Conservation (phyloP, 92 coral and sea anemone species). For the Bergia sp. region DNA sequence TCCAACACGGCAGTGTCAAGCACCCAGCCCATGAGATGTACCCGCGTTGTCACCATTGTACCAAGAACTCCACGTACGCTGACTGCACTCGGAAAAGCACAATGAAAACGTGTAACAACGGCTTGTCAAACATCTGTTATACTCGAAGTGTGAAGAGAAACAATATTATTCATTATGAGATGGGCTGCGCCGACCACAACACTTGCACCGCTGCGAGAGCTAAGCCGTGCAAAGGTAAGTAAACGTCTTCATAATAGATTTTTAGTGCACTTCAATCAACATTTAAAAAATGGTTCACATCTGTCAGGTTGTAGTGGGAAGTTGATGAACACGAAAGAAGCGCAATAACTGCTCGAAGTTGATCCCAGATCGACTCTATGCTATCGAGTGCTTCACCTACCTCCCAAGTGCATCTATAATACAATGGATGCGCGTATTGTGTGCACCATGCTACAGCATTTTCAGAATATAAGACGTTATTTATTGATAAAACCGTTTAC, state of each 20-base stretch:
- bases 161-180: constrained; percentile 79
- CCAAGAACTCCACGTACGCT: constrained; percentile 81
- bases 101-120: constrained; percentile 73
- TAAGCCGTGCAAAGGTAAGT: constrained; percentile 86
- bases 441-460: too few species aligned
- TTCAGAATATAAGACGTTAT: too few species aligned
- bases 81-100: constrained; percentile 79
- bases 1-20: constrained; percentile 88
- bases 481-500: too few species aligned
- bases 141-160: constrained; percentile 84
- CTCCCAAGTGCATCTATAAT: too few species aligned
- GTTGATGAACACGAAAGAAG: too few species aligned
- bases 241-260: not conserved
- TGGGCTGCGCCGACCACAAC: constrained; percentile 95
- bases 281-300: too few species aligned
- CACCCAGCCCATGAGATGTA: constrained; percentile 96
- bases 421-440: too few species aligned
- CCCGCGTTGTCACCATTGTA: constrained; percentile 92
- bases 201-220: constrained; percentile 85
- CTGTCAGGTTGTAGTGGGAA: too few species aligned
- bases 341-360: too few species aligned
- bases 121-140: constrained; percentile 90
- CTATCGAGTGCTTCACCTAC: too few species aligned
- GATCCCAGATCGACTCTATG: too few species aligned
- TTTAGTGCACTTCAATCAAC: not conserved